Base-by-base conservation (phyloP, 2,113 vertebrate species). In the Passer domesticus region DNA sequence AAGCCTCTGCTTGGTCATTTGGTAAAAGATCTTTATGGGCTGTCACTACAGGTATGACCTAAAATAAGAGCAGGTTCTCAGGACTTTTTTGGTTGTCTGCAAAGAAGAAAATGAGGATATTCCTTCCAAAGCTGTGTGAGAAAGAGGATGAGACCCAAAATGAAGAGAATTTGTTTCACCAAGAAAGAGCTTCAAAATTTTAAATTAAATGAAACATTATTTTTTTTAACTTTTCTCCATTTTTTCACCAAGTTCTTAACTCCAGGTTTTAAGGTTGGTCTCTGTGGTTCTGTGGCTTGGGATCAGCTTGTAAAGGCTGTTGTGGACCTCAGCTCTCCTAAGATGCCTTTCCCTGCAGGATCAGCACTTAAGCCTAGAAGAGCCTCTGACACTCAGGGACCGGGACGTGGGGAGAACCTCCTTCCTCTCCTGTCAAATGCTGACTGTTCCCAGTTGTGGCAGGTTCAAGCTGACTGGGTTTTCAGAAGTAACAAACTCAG, bases 321-420 rank as follows among this genome's bases (percentile, higher is more conserved):
- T 59, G 25, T 24, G 24, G 73, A 49, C 8, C 41, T 70, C 55
- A 81, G 11, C 16, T 72, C 44, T 93, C 22, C 20, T 49, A 58
- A 63, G 35, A 66, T 75, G 52, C 25, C 24, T 59, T 39, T 50
- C 20, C 22, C 18, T 74, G 25, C 13, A 63, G 35, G 24, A 60
- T 53, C n/a, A 69, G 7, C 25, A 19, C 55, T 37, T 31, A 49
- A 66, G 35, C 24, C 25, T 30, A 7, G 44, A 46, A 66, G 20
- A 77, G 5, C 55, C 74, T 15, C 49, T 58, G 24, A 24, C 19
- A 69, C 7, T 19, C 44, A 53, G 30, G 31, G 19, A 56, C 4
- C 8, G 0, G 4, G 30, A 4, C 1, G 0, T 0, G 1, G 9
- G 25, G 18, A 78, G 15, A 24, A 43, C 13, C 11, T 81, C 35